Percentiles rank a stretch among this genome's conserved stretches.
Evolutionary conservation across 2,113 vertebrate species (phyloP).

Genomic region (Hiodon alosoides): DNA sequence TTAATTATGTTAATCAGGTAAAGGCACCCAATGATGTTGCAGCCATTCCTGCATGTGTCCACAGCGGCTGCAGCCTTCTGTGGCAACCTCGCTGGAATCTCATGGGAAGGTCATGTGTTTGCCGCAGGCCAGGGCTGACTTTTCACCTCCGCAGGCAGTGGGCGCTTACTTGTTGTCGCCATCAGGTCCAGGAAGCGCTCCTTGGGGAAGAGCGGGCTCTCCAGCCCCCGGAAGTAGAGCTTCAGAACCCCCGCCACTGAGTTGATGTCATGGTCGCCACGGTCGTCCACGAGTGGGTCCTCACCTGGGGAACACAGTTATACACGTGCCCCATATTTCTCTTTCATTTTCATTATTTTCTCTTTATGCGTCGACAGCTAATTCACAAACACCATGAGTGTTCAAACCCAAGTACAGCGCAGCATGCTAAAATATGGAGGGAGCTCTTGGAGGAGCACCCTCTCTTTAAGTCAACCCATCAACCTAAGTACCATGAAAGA

Average conservation of each 20-base stretch:
- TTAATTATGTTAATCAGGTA: too few relatives aligned
- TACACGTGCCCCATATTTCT: not conserved
- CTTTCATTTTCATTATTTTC: not conserved
- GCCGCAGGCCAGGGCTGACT: too few relatives aligned
- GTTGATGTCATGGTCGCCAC: constrained; percentile 90
- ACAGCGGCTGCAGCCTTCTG: not conserved
- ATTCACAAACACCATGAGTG: too few relatives aligned
- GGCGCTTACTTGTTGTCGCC: constrained; percentile 90
- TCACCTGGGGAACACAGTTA: constrained; percentile 66
- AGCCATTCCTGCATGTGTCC: not conserved
- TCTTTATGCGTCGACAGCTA: not conserved
- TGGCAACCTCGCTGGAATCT: too few relatives aligned
- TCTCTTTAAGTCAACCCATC: too few relatives aligned
- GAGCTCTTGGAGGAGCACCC: too few relatives aligned
- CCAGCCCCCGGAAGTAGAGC: constrained; percentile 95
- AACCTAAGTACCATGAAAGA: too few relatives aligned
- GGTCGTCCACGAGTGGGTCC: constrained; percentile 91
- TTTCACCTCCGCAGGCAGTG: too few relatives aligned
- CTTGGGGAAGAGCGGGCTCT: constrained; percentile 95
- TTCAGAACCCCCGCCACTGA: constrained; percentile 96
- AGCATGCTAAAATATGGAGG: too few relatives aligned
- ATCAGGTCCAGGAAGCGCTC: constrained; percentile 94
- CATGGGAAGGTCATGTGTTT: too few relatives aligned
- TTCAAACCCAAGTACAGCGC: too few relatives aligned
- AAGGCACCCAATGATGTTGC: too few relatives aligned